These are phyloP conservation scores for Diorhabda elongata DNA, from an alignment of 1,140 invertebrate genomes.

Conservation along the genomic window DNA sequence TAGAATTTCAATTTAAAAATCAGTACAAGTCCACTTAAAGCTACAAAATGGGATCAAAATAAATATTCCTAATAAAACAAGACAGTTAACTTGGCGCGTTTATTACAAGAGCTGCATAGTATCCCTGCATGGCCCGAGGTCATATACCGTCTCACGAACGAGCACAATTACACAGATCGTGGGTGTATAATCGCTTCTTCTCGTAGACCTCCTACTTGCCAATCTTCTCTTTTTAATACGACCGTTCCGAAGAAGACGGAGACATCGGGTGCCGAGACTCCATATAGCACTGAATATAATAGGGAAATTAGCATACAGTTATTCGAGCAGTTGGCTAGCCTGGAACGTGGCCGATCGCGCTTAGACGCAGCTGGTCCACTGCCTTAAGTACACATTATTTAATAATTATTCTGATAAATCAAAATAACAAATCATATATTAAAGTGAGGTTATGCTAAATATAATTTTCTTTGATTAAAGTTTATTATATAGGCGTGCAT, in stretches of 20 bases:
- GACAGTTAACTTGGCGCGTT: constrained; percentile 7
- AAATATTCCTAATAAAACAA: constrained; percentile 11
- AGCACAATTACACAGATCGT: constrained; percentile 40
- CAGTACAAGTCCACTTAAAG: not conserved
- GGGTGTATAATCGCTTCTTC: constrained; percentile 42
- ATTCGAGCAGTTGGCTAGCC: constrained; percentile 17
- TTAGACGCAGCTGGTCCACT: constrained; percentile 25
- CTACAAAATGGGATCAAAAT: not conserved
- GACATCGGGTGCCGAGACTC: constrained; percentile 8
- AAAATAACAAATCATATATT: constrained; percentile 48
- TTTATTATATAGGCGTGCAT: constrained; percentile 37
- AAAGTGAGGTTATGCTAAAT: constrained; percentile 42
- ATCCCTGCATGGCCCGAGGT: constrained; percentile 37
- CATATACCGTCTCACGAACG: constrained; percentile 41
- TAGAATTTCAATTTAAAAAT: too few relatives aligned
- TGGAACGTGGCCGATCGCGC: not conserved
- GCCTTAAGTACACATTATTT: constrained; percentile 46
- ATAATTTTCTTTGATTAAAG: constrained; percentile 47
- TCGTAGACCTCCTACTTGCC: constrained; percentile 23
- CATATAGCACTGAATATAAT: constrained; percentile 49
- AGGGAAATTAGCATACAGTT: constrained; percentile 46
- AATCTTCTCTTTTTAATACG: constrained; percentile 20
- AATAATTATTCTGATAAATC: constrained; percentile 49
- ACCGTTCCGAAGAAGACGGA: not conserved
- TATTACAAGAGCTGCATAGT: constrained; percentile 28